Base-by-base conservation (phyloP, 2,113 vertebrate genomes). In the Mormoops blainvillei region DNA sequence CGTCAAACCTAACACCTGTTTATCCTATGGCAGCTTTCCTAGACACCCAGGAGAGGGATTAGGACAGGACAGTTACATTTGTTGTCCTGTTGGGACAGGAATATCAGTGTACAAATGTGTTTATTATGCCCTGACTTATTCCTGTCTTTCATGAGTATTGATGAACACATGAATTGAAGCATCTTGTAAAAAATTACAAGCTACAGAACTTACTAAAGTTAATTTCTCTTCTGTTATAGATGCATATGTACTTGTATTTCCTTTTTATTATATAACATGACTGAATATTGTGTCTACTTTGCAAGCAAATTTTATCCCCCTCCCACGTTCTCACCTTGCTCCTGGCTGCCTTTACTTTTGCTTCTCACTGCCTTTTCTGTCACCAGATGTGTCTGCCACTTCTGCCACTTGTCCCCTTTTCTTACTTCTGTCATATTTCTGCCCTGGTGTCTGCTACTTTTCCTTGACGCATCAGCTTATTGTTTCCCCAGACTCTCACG, bases 1-100 rank as follows among this genome's bases (percentile, higher is more conserved):
- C 45, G 2, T 81, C 91, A 87, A 14, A 86, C 63, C 78, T 56
- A 82, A 82, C 97, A 98, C 91, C 95, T 97, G 94, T 92, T 97
- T 28, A 0, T 41, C 56, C 80, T 48, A 3, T 96, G 85, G 71
- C 95, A 96, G 36, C 58, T 96, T 87, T 94, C 91, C 89, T 93
- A 26, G 56, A 87, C 24, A 76, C 90, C 67, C 81, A 71, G 58
- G 31, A 78, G 36, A 83, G 85, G 54, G 82, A 31, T 26, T 54
- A 48, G 80, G 68, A 15, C 58, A 41, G 80, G 68, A 22, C 71
- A 63, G 89, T 85, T 87, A 50, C 6, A 4, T 70, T 56, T 94
- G 71, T 50, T 50, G 19, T 89, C 65, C 22, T 68, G 13, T 85
- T 80, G 41, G 28, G 41, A 56, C 82, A 88, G 54, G n/a, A 81